Evolutionary conservation across 2,113 vertebrate genomes (phyloP), one percentile per base, ranked within the genome.

Genomic region (Dromaius novaehollandiae): DNA sequence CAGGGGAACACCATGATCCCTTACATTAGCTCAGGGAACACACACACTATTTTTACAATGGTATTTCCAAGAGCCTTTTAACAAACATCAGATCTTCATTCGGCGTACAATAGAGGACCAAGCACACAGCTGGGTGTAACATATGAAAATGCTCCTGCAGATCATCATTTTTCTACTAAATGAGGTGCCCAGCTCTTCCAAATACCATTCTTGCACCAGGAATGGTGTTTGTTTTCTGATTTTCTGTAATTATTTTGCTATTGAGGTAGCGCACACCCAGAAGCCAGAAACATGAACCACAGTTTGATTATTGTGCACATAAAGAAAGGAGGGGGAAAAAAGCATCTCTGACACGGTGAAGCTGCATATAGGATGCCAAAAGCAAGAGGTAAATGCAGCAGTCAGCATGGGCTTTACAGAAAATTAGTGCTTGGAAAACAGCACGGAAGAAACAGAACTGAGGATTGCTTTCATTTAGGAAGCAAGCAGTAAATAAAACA

Each of bases 51-150:
- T 63, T 90, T 95, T 90, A 48, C 53, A 83, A 3, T 26, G 12
- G 58, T 34, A 94, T 92, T 95, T 94, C 80, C 17, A 83, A 90
- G 64, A 86, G 44, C 34, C 66, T 73, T 88, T 85, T 36, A 56
- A 22, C 7, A 82, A 86, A 56, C 9, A 28, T 6, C 50, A 13
- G 42, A 9, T 82, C 38, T 84, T 95, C 42, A 68, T 65, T 58
- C 69, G 79, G 65, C 22, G 9, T 25, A 64, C 22, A 74, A n/a
- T 14, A 61, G 12, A 73, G n/a, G 19, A 58, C 21, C 53, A 88
- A 93, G 78, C 1, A 22, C 60, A 66, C 28, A 68, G 25, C n/a
- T 70, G 22, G 70, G 22, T 5, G 2, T 13, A 44, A 61, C 9
- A 80, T 40, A 20, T 15, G 64, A 10, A 80, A 88, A 77, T 25